Conservation (phyloP, 2,797 vertebrate species). For the Melopsittacus undulatus region DNA sequence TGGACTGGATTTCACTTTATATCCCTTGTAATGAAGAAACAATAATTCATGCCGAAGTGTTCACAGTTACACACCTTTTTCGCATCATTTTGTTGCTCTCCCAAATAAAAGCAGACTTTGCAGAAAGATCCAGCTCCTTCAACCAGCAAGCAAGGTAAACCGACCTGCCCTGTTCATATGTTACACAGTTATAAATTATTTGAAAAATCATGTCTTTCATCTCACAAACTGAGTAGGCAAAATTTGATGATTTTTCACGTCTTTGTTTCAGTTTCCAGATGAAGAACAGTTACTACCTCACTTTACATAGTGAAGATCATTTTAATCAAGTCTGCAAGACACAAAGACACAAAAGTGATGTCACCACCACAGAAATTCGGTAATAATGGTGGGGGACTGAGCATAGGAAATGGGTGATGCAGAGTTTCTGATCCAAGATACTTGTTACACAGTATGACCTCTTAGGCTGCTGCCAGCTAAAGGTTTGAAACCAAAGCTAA, state of each 20-base stretch:
- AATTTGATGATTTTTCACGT: not conserved
- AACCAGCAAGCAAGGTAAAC: not conserved
- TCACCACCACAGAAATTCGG: not conserved
- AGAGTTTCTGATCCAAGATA: not conserved
- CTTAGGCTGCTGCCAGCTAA: not conserved
- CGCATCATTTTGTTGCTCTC: not conserved
- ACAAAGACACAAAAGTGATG: not conserved
- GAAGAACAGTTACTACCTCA: not conserved
- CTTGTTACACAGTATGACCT: not conserved
- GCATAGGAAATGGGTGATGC: not conserved
- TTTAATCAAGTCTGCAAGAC: not conserved
- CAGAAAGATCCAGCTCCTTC: not conserved
- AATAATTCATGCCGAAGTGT: not conserved
- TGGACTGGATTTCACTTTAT: not conserved
- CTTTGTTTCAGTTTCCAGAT: not conserved
- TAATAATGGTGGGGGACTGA: not conserved
- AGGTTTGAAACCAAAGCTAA: not conserved
- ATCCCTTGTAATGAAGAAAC: not conserved
- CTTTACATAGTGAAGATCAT: not conserved
- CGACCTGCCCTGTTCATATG: not conserved
- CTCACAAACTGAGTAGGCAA: not conserved
- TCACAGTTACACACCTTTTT: not conserved
- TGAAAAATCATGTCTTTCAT: not conserved
- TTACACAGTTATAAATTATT: not conserved
- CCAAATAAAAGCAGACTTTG: not conserved